phyloP scores from a whole-genome alignment of 2,797 vertebrate genomes.

The Muscicapa striata region DNA sequence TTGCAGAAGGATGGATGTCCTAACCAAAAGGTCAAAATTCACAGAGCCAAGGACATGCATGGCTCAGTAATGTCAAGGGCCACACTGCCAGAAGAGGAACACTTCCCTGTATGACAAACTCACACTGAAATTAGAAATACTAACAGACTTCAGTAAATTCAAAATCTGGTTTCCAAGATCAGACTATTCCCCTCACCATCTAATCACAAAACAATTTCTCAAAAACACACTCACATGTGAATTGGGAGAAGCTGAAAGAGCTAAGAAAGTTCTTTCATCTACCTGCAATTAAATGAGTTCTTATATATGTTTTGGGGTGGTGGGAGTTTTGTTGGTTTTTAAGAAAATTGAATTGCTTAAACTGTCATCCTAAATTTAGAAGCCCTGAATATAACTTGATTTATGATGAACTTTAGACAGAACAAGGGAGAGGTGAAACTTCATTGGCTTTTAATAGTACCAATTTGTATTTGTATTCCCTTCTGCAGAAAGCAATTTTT shows the following conservation, averaged over 20 bases:
- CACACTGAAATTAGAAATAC: not conserved
- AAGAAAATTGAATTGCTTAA: not conserved
- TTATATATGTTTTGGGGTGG: not conserved
- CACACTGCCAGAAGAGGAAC: not conserved
- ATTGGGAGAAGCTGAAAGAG: not conserved
- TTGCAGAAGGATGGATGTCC: not conserved
- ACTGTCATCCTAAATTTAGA: not conserved
- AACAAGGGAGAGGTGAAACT: not conserved
- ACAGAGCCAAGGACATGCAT: not conserved
- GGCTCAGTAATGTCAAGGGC: not conserved
- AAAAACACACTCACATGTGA: not conserved
- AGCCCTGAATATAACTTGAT: not conserved
- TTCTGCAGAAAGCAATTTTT: not conserved
- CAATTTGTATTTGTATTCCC: not conserved
- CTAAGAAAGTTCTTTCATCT: not conserved
- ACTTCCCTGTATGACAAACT: not conserved
- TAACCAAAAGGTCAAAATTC: not conserved
- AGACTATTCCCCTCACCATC: not conserved
- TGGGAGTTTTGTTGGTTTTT: not conserved
- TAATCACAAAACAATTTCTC: not conserved
- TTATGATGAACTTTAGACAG: not conserved
- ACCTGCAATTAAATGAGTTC: not conserved
- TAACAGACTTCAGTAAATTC: not conserved
- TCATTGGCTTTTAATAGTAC: not conserved
- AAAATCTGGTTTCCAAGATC: not conserved